Evolutionary conservation across 2,113 vertebrate genomes (phyloP).

Genomic region (Xerus inauris): DNA sequence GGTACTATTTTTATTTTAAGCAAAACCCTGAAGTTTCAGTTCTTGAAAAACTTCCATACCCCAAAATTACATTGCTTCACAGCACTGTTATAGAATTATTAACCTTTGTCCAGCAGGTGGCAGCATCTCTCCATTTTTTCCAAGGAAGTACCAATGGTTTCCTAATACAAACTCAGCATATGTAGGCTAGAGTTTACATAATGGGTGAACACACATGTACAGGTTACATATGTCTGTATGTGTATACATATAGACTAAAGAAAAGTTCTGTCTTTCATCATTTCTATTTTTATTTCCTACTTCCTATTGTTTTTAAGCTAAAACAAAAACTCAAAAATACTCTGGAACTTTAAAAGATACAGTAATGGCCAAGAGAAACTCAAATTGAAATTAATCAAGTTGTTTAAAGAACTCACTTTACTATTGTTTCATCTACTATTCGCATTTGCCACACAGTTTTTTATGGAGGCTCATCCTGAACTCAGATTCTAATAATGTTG

Average conservation of each 20-base stretch:
- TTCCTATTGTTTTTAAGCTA: not conserved
- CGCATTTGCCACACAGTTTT: not conserved
- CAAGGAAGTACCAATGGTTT: not conserved
- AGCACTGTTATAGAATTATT: not conserved
- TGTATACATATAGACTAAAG: not conserved
- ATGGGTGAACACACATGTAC: constrained; percentile 43
- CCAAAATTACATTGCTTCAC: not conserved
- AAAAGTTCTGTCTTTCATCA: not conserved
- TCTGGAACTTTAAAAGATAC: not conserved
- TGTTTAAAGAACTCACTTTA: not conserved
- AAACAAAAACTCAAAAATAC: not conserved
- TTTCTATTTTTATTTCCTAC: not conserved
- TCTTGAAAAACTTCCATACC: not conserved
- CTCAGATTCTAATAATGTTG: not conserved
- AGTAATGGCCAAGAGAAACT: not conserved
- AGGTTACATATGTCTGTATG: not conserved
- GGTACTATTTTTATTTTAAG: not conserved
- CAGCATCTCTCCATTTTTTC: constrained; percentile 68
- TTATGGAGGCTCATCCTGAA: not conserved
- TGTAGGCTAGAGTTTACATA: not conserved
- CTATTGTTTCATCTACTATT: not conserved
- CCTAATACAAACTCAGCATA: not conserved
- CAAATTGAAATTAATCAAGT: not conserved
- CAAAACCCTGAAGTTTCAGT: not conserved
- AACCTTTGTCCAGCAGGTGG: constrained; percentile 84